Evolutionary conservation across 2,113 vertebrate genomes (phyloP).

Genomic region (Donacobius atricapilla): DNA sequence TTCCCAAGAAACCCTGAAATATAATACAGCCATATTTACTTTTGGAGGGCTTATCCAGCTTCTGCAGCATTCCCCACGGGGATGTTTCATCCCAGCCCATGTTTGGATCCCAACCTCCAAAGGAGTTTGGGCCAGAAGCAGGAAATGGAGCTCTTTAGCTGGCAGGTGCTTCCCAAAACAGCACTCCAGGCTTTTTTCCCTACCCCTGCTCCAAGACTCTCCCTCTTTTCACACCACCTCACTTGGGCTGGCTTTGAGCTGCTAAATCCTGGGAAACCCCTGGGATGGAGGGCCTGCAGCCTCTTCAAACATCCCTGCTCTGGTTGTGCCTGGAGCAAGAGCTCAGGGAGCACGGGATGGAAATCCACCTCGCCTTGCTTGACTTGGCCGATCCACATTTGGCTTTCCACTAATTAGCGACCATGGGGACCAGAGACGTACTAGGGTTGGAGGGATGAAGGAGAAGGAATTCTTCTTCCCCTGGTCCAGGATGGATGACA

Average conservation of each 20-base stretch:
- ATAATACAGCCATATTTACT: background rate
- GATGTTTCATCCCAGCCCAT: background rate
- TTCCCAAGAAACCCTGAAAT: constrained; percentile 6
- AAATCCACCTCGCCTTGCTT: background rate
- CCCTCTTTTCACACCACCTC: background rate
- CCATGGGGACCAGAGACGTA: rapidly evolving
- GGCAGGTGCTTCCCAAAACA: background rate
- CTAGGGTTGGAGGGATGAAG: background rate
- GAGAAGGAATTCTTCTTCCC: background rate
- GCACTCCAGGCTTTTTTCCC: background rate
- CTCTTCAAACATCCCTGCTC: background rate
- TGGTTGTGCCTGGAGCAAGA: background rate
- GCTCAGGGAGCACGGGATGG: background rate
- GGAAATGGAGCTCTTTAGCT: background rate
- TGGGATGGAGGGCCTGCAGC: background rate
- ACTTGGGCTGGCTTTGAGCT: background rate
- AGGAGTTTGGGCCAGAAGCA: background rate
- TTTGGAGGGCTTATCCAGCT: background rate
- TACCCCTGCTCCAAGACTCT: background rate
- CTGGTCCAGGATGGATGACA: background rate
- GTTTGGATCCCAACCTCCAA: background rate
- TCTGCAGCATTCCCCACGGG: background rate
- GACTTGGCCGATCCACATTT: background rate
- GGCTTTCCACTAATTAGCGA: background rate
- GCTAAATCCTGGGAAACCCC: background rate